Evolutionary conservation across 2,113 vertebrate species (phyloP), one percentile per base, ranked within the genome.

Genomic region (Pelecanus crispus): DNA sequence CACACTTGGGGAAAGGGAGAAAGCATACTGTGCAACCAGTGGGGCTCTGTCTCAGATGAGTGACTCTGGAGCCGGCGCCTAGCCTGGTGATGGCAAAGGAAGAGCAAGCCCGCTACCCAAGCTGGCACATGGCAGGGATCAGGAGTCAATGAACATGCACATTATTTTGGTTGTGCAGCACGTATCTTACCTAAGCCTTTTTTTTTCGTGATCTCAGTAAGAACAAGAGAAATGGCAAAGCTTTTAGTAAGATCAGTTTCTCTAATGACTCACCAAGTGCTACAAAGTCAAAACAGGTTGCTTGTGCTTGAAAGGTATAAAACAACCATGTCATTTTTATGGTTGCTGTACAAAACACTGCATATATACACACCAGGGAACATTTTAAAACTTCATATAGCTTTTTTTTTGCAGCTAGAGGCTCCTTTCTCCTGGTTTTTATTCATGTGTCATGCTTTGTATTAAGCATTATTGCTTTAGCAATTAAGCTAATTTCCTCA

Each of bases 261-360:
- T 67, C 79, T 88, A 88, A 93, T 96, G 93, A 96, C 92, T 97
- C 95, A 97, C 45, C 68, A 84, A 97, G 86, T 32, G 52, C 63
- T 93, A 62, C 75, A 45, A 97, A 95, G 95, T 96, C 95, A 96
- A 97, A 96, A 90, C 92, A 97, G 84, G 83, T 96, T 97, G 93
- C 95, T 79, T 91, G 58, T 92, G 68, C 78, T 94, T 97, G 89
- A 97, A 97, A 97, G 94, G 96, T 93, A 93, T 94, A 85, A 97
- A 97, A 94, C 78, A 92, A 83, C 77, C 77, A 21, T 95, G 88
- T 94, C 93, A 95, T 96, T 95, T 92, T 92, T 82, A 89, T 94
- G 97, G 95, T 97, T 97, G 95, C 96, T 94, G 90, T 94, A 84
- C 59, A 92, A 97, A 98, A 94, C 93, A 90, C 74, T 92, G 78